Base-by-base conservation (phyloP, 2,888 invertebrate species). In the Agriopis leucophaearia region DNA sequence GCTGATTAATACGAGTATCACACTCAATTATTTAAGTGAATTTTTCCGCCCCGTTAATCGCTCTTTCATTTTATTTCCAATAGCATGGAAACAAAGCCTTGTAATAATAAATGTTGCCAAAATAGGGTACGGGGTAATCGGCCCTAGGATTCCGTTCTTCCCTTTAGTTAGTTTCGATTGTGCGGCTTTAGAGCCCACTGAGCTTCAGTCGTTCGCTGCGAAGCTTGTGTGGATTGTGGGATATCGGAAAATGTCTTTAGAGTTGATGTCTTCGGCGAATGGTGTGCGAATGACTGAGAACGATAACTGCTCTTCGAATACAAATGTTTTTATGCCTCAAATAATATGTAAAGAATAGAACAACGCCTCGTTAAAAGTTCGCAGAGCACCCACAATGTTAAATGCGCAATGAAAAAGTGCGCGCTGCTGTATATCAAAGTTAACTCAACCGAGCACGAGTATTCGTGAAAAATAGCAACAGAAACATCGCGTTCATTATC, bases 401-500 rank as follows among this genome's bases (percentile, higher is more conserved):
- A 73, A 71, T 66, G 70, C 71, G 72, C 71, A 73, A 56, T 70
- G 64, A 73, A 73, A 71, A 70, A 72, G 71, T 68, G 66, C 61
- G 44, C 65, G 73, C 76, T 78, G 74, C 74, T 75, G 70, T 75
- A 69, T 79, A 76, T 77, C 75, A 77, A 77, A 79, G 77, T 78
- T 75, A 78, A 68, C 68, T 73, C 67, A 64, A 66, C 69, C 56
- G 60, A 60, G 63, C 71, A 74, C 74, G 75, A 77, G 76, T 80
- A 78, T 71, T 74, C 64, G 70, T 75, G 78, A 83, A 84, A 82
- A 82, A 81, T 80, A 74, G 80, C 80, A 86, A 84, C 81, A 82
- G 79, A 79, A 82, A 82, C 77, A 81, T 73, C 74, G 81, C 81
- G 82, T 88, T 91, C 86, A 90, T 91, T 90, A 92, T 89, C 84